These are phyloP conservation scores for Pteromalus puparum DNA, from an alignment of 1,140 invertebrate species.

Conservation along the genomic window DNA sequence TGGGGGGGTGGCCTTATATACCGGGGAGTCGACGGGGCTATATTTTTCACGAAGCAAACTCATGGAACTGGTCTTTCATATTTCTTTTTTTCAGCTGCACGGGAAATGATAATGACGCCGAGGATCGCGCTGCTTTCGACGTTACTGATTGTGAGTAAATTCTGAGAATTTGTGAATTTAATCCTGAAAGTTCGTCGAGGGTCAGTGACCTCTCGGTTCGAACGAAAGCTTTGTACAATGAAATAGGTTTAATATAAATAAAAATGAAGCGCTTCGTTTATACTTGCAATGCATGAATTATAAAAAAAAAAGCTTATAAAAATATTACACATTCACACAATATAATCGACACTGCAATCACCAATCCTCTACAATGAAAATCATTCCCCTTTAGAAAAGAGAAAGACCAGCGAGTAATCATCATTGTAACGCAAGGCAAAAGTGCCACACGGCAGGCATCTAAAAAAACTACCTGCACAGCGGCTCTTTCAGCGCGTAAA, in stretches of 20 bases:
- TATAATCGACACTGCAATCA: no score
- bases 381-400: no score
- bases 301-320: no score
- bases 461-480: not conserved
- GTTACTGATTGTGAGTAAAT: conserved; percentile 24
- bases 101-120: conserved; percentile 30
- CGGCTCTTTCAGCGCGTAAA: not conserved
- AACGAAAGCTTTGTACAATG: no score
- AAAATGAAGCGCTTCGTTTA: no score
- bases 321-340: no score
- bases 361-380: no score
- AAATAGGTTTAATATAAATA: no score
- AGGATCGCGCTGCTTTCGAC: not conserved
- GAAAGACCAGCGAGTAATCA: not conserved
- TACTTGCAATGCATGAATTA: no score
- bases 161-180: not conserved
- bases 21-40: not conserved
- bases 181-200: no score
- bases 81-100: conserved; percentile 33
- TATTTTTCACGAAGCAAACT: not conserved
- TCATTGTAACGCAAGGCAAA: not conserved
- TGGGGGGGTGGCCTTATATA: not conserved
- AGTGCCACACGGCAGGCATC: not conserved
- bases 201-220: no score
- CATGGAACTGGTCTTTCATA: not conserved